Evolutionary conservation across 1,140 invertebrate genomes (phyloP).

Genomic region (Megalonaias nervosa): DNA sequence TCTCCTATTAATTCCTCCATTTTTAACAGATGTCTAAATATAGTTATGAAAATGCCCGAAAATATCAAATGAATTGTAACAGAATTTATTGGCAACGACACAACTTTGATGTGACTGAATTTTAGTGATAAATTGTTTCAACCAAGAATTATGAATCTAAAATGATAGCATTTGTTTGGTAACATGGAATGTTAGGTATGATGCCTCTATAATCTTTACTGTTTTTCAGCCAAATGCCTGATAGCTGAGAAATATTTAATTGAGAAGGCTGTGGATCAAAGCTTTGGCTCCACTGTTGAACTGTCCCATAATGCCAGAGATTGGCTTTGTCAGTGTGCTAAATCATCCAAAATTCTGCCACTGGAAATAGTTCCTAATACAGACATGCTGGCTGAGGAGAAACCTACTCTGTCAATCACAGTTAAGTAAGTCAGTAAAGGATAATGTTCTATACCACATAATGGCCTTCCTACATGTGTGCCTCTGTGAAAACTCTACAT

Average conservation of each 20-base stretch:
- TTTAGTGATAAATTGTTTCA: too few relatives aligned
- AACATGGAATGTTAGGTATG: constrained; percentile 1
- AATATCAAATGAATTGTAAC: too few relatives aligned
- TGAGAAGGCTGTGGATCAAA: constrained; percentile 46
- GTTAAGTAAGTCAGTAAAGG: constrained; percentile 3
- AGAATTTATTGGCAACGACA: too few relatives aligned
- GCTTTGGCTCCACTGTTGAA: constrained; percentile 63
- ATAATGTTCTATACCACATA: neutral
- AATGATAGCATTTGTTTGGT: neutral
- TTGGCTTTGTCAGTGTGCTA: constrained; percentile 44
- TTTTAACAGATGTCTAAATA: too few relatives aligned
- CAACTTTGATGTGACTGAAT: too few relatives aligned
- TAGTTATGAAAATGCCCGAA: too few relatives aligned
- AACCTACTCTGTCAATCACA: constrained; percentile 12
- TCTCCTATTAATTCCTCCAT: too few relatives aligned
- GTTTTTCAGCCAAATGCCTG: constrained; percentile 63
- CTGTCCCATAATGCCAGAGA: constrained; percentile 56
- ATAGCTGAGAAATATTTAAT: constrained; percentile 65
- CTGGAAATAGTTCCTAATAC: constrained; percentile 39
- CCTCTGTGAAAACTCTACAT: neutral
- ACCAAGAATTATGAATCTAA: neutral
- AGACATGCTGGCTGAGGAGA: constrained; percentile 42
- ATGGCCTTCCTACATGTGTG: neutral
- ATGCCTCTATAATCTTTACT: constrained; percentile 1
- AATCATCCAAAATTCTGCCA: neutral